A percentile compares a stretch with the other conserved stretches of the same genome.
Conservation (phyloP, 2,113 vertebrate genomes). For the Loxodonta africana region DNA sequence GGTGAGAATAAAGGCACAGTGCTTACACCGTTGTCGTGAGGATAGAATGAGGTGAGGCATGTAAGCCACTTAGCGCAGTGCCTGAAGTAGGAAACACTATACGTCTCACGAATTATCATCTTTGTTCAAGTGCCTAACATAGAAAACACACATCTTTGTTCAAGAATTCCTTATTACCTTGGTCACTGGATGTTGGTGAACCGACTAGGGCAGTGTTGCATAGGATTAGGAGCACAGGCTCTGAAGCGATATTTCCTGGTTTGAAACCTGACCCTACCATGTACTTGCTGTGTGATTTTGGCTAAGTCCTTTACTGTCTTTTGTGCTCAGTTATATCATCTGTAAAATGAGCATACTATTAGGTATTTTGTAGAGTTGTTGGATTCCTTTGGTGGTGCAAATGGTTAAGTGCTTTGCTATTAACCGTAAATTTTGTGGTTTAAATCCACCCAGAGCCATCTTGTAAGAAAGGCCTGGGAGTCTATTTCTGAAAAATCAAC, state of each 20-base stretch:
- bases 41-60: neutral
- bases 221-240: neutral
- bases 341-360: neutral
- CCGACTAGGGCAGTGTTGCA: neutral
- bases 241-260: neutral
- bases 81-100: neutral
- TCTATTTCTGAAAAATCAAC: neutral
- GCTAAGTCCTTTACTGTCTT: neutral
- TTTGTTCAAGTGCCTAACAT: neutral
- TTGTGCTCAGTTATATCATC: neutral
- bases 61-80: neutral
- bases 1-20: neutral
- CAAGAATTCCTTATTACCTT: neutral
- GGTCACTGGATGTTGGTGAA: neutral
- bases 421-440: neutral
- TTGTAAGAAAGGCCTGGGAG: neutral
- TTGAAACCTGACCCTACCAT: neutral
- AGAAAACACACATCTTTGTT: neutral
- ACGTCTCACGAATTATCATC: no score
- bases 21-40: neutral
- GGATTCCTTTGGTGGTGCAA: neutral
- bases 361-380: neutral
- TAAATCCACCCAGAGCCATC: neutral
- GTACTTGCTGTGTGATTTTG: neutral
- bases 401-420: neutral